Conservation (phyloP, 2,888 invertebrate species). For the Didymodactylos carnosus region DNA sequence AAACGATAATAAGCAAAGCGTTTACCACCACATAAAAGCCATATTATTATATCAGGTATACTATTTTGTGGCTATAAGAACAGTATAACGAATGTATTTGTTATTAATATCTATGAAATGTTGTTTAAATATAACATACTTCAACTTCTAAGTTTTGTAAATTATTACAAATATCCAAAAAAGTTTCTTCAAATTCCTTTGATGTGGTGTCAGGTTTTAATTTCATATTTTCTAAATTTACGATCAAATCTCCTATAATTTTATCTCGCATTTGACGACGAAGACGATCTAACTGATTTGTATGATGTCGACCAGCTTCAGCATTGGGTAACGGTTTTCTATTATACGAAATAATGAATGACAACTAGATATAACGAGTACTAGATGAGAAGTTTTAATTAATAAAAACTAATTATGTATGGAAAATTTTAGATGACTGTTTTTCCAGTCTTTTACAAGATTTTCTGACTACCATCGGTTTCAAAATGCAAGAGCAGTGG, state of each 20-base stretch:
- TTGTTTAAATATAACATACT: not conserved
- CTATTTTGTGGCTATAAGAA: conserved; percentile 36
- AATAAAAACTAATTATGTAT: too few relatives aligned
- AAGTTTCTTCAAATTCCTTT: not conserved
- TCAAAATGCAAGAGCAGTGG: too few relatives aligned
- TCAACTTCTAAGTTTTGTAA: conserved; percentile 5
- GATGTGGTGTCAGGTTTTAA: not conserved
- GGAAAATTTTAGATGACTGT: too few relatives aligned
- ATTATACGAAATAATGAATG: too few relatives aligned
- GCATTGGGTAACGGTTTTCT: conserved; percentile 17
- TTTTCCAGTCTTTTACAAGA: too few relatives aligned
- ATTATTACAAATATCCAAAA: conserved; percentile 1
- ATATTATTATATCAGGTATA: conserved; percentile 37
- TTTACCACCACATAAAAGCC: conserved; percentile 37
- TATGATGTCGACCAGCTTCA: conserved; percentile 13
- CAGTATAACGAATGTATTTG: not conserved
- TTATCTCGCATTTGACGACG: conserved; percentile 5
- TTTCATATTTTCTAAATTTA: not conserved
- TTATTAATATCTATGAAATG: not conserved
- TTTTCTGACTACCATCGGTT: too few relatives aligned
- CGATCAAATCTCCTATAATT: not conserved
- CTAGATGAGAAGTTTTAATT: too few relatives aligned
- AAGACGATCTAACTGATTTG: conserved; percentile 16
- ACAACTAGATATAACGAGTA: too few relatives aligned
- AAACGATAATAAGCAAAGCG: conserved; percentile 34